These are phyloP conservation scores for Lasioglossum figueresi DNA, from an alignment of 2,888 invertebrate species.

Conservation along the genomic window DNA sequence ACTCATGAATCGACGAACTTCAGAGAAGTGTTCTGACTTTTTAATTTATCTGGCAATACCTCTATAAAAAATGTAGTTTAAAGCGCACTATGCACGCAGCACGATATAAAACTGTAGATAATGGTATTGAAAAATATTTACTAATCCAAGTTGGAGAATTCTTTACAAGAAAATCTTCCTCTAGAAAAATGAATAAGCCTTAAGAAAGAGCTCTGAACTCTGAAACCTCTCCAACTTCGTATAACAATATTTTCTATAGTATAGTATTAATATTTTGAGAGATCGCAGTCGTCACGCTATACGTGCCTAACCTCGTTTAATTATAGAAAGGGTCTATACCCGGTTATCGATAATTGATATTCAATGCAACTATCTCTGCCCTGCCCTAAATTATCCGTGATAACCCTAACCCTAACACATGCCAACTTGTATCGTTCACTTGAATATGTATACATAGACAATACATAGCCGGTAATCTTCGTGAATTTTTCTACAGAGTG, in stretches of 20 bases:
- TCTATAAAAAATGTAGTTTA: not conserved
- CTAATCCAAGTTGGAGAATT: not conserved
- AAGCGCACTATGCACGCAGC: not conserved
- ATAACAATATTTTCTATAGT: not conserved
- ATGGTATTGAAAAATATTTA: not conserved
- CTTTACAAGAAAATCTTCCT: not conserved
- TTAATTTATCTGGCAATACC: not conserved
- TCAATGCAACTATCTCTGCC: not conserved
- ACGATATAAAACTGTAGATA: not conserved
- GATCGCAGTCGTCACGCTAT: conserved; percentile 1
- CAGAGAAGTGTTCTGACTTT: not conserved
- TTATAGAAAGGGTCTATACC: conserved; percentile 42
- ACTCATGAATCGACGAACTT: not conserved
- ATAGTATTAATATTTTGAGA: not conserved
- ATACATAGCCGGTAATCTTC: no score
- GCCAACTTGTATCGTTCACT: not conserved
- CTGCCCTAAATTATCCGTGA: conserved; percentile 15
- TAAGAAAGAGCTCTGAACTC: no score
- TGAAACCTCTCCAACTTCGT: not conserved
- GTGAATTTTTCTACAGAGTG: not conserved
- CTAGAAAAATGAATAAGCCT: not conserved
- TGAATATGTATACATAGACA: not conserved
- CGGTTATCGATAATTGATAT: conserved; percentile 51
- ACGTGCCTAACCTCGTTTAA: conserved; percentile 15
- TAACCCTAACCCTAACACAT: not conserved